These are phyloP conservation scores for Diaprepes abbreviatus DNA, from an alignment of 2,888 invertebrate genomes.

Conservation along the genomic window DNA sequence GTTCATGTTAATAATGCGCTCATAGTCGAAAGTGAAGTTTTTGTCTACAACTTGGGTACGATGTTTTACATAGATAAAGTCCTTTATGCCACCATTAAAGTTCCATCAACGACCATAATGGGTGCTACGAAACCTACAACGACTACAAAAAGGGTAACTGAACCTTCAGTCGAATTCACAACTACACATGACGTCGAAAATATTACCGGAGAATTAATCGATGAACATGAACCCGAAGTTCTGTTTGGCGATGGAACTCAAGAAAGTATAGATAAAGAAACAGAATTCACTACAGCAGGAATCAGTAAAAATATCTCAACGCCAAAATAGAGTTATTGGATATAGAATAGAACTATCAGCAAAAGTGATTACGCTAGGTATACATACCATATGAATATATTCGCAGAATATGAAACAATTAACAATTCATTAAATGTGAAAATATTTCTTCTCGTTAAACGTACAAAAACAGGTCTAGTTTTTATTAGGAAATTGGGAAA, in stretches of 20 bases:
- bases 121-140: conserved; percentile 57
- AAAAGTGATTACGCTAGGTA: no score
- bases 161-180: conserved; percentile 49
- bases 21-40: conserved; percentile 74
- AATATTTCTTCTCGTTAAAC: no score
- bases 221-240: conserved; percentile 64
- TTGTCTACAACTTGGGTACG: conserved; percentile 76
- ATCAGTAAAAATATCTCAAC: conserved; percentile 5
- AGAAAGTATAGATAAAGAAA: conserved; percentile 3
- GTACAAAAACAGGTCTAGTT: no score
- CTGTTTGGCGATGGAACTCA: conserved; percentile 63
- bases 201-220: conserved; percentile 64
- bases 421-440: no score
- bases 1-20: conserved; percentile 72
- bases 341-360: no score
- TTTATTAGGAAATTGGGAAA: no score
- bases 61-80: conserved; percentile 76
- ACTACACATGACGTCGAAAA: conserved; percentile 59
- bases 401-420: no score
- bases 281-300: conserved; percentile 35
- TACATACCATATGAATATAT: no score
- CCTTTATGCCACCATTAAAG: conserved; percentile 66
- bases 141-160: conserved; percentile 41
- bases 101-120: conserved; percentile 47
- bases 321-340: conserved; percentile 25